phyloP scores from a whole-genome alignment of 2,113 vertebrate species.

The Passer montanus region DNA sequence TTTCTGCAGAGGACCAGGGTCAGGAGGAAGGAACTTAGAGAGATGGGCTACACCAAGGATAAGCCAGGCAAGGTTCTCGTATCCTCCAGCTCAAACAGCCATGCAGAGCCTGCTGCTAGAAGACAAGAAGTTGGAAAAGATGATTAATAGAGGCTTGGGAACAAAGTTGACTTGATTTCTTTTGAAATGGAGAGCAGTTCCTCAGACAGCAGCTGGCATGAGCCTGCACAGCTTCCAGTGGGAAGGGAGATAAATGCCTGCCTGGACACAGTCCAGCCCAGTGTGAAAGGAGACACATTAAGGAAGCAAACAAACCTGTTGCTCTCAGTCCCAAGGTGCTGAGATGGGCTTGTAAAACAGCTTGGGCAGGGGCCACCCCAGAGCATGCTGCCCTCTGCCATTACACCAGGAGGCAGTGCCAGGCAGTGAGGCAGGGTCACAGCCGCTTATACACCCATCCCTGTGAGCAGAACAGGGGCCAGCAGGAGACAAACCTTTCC shows the following conservation, averaged over 20 bases:
- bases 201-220: constrained; percentile 9
- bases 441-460: neutral
- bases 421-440: neutral
- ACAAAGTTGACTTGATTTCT: constrained; percentile 8
- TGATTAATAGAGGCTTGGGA: constrained; percentile 10
- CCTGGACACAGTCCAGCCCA: constrained; percentile 20
- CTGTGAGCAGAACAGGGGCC: neutral
- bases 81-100: neutral
- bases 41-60: neutral
- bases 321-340: neutral
- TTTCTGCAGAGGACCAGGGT: neutral
- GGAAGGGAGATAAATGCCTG: constrained; percentile 13
- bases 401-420: neutral
- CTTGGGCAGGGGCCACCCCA: neutral
- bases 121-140: constrained; percentile 6
- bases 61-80: neutral
- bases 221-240: constrained; percentile 9
- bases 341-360: neutral
- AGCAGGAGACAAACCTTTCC: neutral
- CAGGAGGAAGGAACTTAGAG: neutral
- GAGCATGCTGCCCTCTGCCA: neutral
- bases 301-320: neutral
- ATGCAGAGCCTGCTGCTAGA: neutral
- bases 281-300: neutral
- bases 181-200: constrained; percentile 45